Percentiles rank a stretch among this genome's conserved stretches.
Conservation (phyloP, 2,113 vertebrate species). For the Gymnarchus niloticus region DNA sequence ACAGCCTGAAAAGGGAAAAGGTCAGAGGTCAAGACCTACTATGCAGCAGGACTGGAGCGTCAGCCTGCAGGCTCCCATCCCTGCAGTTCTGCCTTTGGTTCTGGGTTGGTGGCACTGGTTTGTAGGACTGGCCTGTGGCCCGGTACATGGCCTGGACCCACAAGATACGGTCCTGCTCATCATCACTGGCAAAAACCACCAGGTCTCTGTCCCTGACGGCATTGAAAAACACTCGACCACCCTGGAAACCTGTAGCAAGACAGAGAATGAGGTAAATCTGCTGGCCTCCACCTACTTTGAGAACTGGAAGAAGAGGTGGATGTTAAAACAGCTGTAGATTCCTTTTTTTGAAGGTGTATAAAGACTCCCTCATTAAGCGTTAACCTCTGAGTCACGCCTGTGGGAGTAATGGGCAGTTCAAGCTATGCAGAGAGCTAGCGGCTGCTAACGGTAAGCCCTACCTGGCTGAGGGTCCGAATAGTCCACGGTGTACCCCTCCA, state of each 20-base stretch:
- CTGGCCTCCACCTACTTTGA: background rate
- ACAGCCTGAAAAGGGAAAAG: no score
- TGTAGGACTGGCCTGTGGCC: conserved; percentile 93
- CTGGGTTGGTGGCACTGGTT: conserved; percentile 75
- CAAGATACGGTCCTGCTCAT: conserved; percentile 83
- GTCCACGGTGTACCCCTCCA: conserved; percentile 96
- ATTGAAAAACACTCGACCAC: conserved; percentile 85
- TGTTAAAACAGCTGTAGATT: background rate
- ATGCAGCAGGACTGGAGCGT: conserved; percentile 62
- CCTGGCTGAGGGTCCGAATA: conserved; percentile 89
- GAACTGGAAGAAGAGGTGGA: background rate
- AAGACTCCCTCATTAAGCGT: background rate
- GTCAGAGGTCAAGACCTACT: conserved; percentile 63
- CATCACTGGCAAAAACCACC: conserved; percentile 85
- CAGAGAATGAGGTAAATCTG: background rate
- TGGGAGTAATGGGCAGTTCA: background rate
- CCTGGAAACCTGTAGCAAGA: conserved; percentile 75
- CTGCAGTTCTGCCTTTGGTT: conserved; percentile 76
- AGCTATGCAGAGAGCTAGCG: background rate
- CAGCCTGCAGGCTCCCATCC: conserved; percentile 62
- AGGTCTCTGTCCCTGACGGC: conserved; percentile 91
- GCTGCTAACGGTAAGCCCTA: conserved; percentile 43
- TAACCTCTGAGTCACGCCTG: background rate
- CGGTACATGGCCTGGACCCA: conserved; percentile 98
- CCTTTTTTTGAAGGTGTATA: background rate